Evolutionary conservation across 2,113 vertebrate species (phyloP), one percentile per base, ranked within the genome.

Genomic region (Marmota flaviventris): DNA sequence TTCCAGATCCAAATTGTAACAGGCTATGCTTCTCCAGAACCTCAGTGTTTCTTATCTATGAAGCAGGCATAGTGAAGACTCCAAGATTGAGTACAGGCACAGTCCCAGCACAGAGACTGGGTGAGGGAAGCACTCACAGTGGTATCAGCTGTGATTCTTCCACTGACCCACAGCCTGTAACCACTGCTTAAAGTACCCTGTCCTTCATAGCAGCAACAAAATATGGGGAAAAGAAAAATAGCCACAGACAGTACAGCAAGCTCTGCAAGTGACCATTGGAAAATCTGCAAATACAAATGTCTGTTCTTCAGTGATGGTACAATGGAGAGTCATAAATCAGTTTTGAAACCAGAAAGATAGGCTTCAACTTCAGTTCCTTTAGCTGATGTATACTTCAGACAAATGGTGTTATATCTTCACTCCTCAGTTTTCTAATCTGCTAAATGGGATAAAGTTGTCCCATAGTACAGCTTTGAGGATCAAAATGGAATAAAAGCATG

Each of bases 61-160:
- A 75, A 79, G 18, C 25, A 22, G 16, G 3, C 8, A 5, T 10
- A n/a, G 76, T 24, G 27, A 83, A 56, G 42, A 87, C 1, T 17
- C 76, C 39, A 24, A 39, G 53, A 24, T 4, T 17, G 17, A 45
- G 37, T 63, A 22, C 34, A 7, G 18, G 65, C 20, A 24, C 20
- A 67, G 75, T 32, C 25, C n/a, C 16, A 5, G 24, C 70, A 1
- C 11, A 0, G 6, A 17, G 29, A 37, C 72, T 0, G 2, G 18
- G 42, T 8, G 18, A 67, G 25, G 7, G 32, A 27, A 1, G 0
- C 12, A 4, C 17, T 77, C 24, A 3, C 8, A 4, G 8, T 4
- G 6, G 13, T 29, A 20, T 1, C 29, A 53, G 32, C 25, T 48
- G 3, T 18, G 61, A 18, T 2, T 69, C 10, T 39, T 53, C 51